These are phyloP conservation scores for Eurystomus glaucurus DNA, from an alignment of 2,797 vertebrate species.

Conservation along the genomic window DNA sequence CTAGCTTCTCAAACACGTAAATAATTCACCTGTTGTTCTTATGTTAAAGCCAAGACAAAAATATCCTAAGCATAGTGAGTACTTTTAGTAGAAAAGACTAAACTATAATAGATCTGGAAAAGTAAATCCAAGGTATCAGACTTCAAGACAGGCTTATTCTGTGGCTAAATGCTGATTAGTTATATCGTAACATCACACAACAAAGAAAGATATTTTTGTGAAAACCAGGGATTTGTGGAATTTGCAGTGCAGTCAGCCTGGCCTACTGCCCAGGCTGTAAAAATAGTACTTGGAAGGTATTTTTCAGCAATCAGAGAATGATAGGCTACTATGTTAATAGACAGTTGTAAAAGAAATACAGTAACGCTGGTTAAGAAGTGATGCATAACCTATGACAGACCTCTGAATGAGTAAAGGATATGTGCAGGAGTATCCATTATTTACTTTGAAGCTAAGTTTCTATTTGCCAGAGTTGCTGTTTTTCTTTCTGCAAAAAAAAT, in stretches of 20 bases:
- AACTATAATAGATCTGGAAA: not conserved
- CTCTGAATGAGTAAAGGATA: not conserved
- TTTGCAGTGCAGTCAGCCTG: not conserved
- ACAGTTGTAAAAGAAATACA: not conserved
- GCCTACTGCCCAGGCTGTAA: too few species aligned
- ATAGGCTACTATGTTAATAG: not conserved
- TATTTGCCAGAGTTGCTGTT: not conserved
- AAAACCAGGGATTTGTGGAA: not conserved
- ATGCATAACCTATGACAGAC: not conserved
- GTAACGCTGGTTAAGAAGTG: not conserved
- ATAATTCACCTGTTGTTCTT: not conserved
- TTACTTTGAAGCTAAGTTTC: slow-evolving; percentile 17
- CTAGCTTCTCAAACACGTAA: not conserved
- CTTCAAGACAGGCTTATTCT: not conserved
- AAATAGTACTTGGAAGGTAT: not conserved
- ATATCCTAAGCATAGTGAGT: not conserved
- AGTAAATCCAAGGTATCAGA: not conserved
- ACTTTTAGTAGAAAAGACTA: not conserved
- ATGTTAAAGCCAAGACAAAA: not conserved
- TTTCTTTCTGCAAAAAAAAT: not conserved
- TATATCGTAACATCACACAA: not conserved
- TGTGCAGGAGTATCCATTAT: not conserved
- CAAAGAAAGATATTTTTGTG: not conserved
- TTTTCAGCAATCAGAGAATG: not conserved
- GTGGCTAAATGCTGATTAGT: not conserved